Conservation (phyloP, 2,113 vertebrate species). For the Leucopternis melanops region DNA sequence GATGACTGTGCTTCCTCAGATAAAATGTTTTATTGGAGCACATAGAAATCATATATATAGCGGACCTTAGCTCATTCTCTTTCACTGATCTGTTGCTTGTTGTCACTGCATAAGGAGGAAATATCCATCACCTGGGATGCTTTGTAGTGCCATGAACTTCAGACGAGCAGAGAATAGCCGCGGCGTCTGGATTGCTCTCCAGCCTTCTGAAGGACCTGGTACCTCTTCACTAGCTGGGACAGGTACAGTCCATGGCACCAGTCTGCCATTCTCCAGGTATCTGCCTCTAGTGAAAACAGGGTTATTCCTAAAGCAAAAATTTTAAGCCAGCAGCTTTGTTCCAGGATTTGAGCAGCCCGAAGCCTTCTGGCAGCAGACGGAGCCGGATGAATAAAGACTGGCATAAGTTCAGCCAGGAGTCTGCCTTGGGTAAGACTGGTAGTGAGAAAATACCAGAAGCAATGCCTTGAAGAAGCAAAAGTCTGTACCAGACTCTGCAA, state of each 20-base stretch:
- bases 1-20: not conserved
- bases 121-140: not conserved
- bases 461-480: not conserved
- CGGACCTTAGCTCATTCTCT: not conserved
- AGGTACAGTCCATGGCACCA: not conserved
- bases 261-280: not conserved
- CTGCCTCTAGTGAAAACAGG: not conserved
- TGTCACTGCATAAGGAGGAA: not conserved
- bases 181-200: not conserved
- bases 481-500: not conserved
- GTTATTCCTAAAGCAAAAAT: not conserved
- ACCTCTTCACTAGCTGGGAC: not conserved
- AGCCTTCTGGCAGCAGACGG: not conserved
- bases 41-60: rapidly evolving
- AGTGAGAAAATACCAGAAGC: not conserved
- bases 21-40: not conserved
- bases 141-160: not conserved
- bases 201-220: not conserved
- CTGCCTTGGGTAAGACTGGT: not conserved
- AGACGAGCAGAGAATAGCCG: not conserved
- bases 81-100: not conserved
- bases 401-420: not conserved
- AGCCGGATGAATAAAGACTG: not conserved
- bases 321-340: not conserved
- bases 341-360: not conserved